phyloP scores from a whole-genome alignment of 2,888 invertebrate species.

The Oeneis ivallda region DNA sequence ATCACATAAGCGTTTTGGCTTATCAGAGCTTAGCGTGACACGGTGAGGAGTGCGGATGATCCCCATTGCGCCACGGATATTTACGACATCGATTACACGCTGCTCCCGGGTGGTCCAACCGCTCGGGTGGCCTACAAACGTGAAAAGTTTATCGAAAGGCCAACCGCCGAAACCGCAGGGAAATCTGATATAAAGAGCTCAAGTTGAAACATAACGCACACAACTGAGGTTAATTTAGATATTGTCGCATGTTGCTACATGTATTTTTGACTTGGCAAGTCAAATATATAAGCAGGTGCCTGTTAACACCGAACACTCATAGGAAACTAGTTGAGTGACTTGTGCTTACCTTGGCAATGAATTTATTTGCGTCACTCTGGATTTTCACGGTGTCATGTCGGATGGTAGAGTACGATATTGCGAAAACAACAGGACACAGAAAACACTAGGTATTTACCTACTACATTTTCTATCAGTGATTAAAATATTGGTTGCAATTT shows the following conservation, averaged over 20 bases:
- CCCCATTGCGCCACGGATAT: slow-evolving; percentile 69
- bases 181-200: slow-evolving; percentile 56
- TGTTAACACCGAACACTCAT: slow-evolving; percentile 38
- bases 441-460: too few relatives aligned
- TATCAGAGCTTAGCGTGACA: slow-evolving; percentile 62
- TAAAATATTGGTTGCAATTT: too few relatives aligned
- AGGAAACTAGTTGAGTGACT: slow-evolving; percentile 42
- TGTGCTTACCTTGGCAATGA: slow-evolving; percentile 45
- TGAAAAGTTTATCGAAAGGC: slow-evolving; percentile 64
- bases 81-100: slow-evolving; percentile 63
- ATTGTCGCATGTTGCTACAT: slow-evolving; percentile 46
- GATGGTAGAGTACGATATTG: not conserved
- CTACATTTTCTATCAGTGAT: too few relatives aligned
- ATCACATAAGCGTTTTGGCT: slow-evolving; percentile 50
- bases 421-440: not conserved
- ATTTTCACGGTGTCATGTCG: slow-evolving; percentile 9
- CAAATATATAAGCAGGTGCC: slow-evolving; percentile 37
- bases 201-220: slow-evolving; percentile 45
- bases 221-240: slow-evolving; percentile 45
- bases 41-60: slow-evolving; percentile 54
- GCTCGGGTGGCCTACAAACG: slow-evolving; percentile 57
- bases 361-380: slow-evolving; percentile 39
- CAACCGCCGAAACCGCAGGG: slow-evolving; percentile 60
- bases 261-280: slow-evolving; percentile 42
- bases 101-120: slow-evolving; percentile 67